phyloP scores from a whole-genome alignment of 2,888 invertebrate species.

The Monochamus alternatus region DNA sequence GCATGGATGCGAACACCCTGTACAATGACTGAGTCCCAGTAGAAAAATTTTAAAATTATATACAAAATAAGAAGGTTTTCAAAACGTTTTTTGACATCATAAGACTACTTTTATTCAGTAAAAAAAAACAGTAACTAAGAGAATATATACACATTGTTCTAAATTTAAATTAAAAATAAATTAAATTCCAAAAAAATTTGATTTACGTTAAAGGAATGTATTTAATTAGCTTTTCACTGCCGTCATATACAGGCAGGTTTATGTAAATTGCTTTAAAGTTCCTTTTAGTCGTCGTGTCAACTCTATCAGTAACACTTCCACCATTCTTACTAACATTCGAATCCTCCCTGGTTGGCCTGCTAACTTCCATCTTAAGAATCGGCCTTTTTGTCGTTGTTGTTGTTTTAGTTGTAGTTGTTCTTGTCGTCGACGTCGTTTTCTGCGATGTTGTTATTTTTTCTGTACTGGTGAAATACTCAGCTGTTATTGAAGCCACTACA shows the following conservation, averaged over 20 bases:
- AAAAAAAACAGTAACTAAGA: slow-evolving; percentile 34
- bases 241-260: slow-evolving; percentile 68
- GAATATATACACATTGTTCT: slow-evolving; percentile 29
- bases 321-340: slow-evolving; percentile 49
- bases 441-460: slow-evolving; percentile 7
- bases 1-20: no score
- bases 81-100: no score
- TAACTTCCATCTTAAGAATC: slow-evolving; percentile 31
- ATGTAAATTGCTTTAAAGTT: slow-evolving; percentile 64
- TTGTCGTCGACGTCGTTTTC: slow-evolving; percentile 1
- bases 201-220: slow-evolving; percentile 65
- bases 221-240: slow-evolving; percentile 61
- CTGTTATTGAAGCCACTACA: slow-evolving; percentile 22
- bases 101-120: slow-evolving; percentile 34
- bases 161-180: slow-evolving; percentile 33
- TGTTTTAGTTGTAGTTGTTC: slow-evolving; percentile 32
- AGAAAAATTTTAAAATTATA: no score
- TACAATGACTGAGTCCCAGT: no score
- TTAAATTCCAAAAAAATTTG: slow-evolving; percentile 6
- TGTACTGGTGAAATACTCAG: slow-evolving; percentile 33
- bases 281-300: slow-evolving; percentile 47
- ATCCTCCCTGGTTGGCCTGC: slow-evolving; percentile 55
- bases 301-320: slow-evolving; percentile 48
- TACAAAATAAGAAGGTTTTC: no score
- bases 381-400: slow-evolving; percentile 12